Percentiles rank a stretch among this genome's conserved stretches.
phyloP scores from a whole-genome alignment of 53 echinoderm and acorn worm genomes.

The Echinometra lucunter region DNA sequence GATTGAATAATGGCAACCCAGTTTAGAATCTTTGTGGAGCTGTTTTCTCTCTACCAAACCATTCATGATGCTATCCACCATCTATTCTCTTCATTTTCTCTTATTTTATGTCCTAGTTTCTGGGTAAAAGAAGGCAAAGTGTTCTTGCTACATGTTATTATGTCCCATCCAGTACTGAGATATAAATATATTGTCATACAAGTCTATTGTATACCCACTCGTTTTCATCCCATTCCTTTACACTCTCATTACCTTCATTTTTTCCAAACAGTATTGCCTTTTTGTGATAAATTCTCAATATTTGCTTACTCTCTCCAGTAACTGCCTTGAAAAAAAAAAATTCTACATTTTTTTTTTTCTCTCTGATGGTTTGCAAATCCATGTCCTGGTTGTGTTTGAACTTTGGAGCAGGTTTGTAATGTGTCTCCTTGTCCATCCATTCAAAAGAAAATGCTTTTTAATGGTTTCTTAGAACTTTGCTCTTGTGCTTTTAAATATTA shows the following conservation, averaged over 20 bases:
- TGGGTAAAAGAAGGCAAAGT: background rate
- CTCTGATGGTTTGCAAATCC: background rate
- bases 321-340: background rate
- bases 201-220: background rate
- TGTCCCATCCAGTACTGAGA: background rate
- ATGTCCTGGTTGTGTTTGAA: background rate
- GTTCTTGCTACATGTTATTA: background rate
- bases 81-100: background rate
- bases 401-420: conserved; percentile 4
- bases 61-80: background rate
- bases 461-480: background rate
- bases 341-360: background rate
- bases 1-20: conserved; percentile 41
- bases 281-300: background rate
- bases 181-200: background rate
- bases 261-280: conserved; percentile 1
- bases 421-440: background rate
- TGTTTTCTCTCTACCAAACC: background rate
- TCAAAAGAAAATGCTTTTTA: background rate
- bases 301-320: background rate
- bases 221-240: background rate
- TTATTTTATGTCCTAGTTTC: conserved; percentile 2
- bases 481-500: background rate
- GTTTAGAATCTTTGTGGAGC: background rate
- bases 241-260: background rate